phyloP scores from a whole-genome alignment of 2,888 invertebrate genomes.

The Tiphia femorata region DNA sequence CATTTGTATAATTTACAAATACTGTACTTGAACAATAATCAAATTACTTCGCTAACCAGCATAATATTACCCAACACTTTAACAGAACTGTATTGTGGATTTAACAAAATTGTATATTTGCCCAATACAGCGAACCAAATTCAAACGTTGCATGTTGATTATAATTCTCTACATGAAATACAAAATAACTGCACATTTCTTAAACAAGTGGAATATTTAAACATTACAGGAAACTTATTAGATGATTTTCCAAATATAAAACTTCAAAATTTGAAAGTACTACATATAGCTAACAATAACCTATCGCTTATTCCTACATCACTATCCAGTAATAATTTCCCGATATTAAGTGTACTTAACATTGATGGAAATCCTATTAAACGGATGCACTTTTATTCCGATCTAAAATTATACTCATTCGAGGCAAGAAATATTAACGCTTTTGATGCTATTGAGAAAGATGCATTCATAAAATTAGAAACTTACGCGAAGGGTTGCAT shows the following conservation, averaged over 20 bases:
- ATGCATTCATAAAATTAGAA: slow-evolving; percentile 70
- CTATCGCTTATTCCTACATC: slow-evolving; percentile 69
- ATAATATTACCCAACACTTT: slow-evolving; percentile 47
- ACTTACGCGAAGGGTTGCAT: slow-evolving; percentile 65
- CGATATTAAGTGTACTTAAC: slow-evolving; percentile 70
- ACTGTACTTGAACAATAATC: slow-evolving; percentile 50
- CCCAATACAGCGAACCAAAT: slow-evolving; percentile 34
- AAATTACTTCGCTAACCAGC: slow-evolving; percentile 38
- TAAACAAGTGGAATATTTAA: slow-evolving; percentile 41
- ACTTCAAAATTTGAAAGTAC: slow-evolving; percentile 67
- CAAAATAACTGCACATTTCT: slow-evolving; percentile 20
- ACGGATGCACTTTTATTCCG: slow-evolving; percentile 70
- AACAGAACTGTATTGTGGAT: slow-evolving; percentile 42
- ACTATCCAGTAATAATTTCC: slow-evolving; percentile 68
- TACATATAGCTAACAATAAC: slow-evolving; percentile 72
- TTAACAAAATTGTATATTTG: slow-evolving; percentile 45
- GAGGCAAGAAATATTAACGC: slow-evolving; percentile 59
- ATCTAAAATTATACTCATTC: slow-evolving; percentile 69
- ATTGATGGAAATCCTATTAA: slow-evolving; percentile 72
- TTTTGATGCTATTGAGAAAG: slow-evolving; percentile 57
- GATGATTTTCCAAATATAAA: slow-evolving; percentile 69
- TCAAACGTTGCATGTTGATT: slow-evolving; percentile 44
- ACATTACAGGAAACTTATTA: slow-evolving; percentile 61
- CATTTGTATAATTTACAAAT: slow-evolving; percentile 34
- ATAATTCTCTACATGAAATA: slow-evolving; percentile 45